Base-by-base conservation (phyloP, 2,113 vertebrate genomes). In the Phyllopteryx taeniolatus region DNA sequence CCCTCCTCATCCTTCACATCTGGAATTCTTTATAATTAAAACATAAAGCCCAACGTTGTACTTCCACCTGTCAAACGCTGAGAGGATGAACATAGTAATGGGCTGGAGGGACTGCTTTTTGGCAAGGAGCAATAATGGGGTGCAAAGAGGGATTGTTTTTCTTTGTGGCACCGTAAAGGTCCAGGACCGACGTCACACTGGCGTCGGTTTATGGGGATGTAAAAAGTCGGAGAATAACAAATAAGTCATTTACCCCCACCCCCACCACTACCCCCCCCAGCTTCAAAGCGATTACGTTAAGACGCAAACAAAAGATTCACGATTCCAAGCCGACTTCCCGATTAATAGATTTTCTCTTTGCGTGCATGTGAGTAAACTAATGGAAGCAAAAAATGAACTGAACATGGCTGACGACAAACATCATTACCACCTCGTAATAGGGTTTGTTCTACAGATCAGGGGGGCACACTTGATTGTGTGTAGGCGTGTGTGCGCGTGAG, bases 21-120 rank as follows among this genome's bases (percentile, higher is more conserved):
- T 99, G 96, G 96, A 96, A 96, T 96, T 95, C 94, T 93, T 99
- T 99, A 98, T 96, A 98, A 99, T 98, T 98, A 97, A 97, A 97
- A 96, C 94, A 84, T 95, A 96, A 97, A 96, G 96, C 95, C 94
- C 93, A 93, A 93, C 94, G 94, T 96, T 95, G 94, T 95, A 95
- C 95, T 98, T 99, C 96, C 96, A 98, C 96, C 97, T 99, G 96
- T 97, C 96, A 97, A 95, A 97, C 90, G 94, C 94, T 95, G 95
- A 96, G 96, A 96, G 96, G 96, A 98, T 95, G 94, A 95, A 97
- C 94, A 94, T 93, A 93, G 94, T 96, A 99, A 98, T 97, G 96
- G 95, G 93, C 94, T 85, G 80, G 79, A 83, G 83, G 82, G 77
- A 77, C 73, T 80, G 82, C 64, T 85, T 81, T 68, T 59, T 71